Conservation (phyloP, 1,140 invertebrate genomes). For the Sogatella furcifera region DNA sequence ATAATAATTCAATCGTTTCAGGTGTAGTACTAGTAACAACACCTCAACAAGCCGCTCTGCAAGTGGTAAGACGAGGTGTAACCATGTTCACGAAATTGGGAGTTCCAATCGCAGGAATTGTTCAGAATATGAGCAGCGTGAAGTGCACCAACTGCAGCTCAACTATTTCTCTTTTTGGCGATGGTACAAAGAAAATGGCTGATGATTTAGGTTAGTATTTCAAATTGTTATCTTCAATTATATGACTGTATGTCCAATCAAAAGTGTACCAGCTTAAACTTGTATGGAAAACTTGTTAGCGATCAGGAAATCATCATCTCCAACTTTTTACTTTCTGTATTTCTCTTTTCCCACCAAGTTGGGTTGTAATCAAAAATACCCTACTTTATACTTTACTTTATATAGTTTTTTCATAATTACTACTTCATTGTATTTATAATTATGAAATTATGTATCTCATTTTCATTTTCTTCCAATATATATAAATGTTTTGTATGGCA, state of each 20-base stretch:
- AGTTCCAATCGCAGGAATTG: conserved; percentile 67
- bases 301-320: too few relatives aligned
- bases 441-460: too few relatives aligned
- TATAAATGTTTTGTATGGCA: too few relatives aligned
- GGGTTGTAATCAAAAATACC: too few relatives aligned
- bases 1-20: conserved; percentile 23
- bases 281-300: too few relatives aligned
- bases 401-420: too few relatives aligned
- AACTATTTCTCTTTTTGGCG: conserved; percentile 48
- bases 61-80: conserved; percentile 67
- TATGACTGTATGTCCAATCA: background rate
- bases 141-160: conserved; percentile 58
- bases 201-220: conserved; percentile 26
- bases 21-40: conserved; percentile 75
- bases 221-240: conserved; percentile 13
- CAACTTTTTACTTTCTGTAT: too few relatives aligned
- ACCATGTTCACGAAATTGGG: conserved; percentile 71
- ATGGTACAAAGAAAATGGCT: conserved; percentile 40
- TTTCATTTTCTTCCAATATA: too few relatives aligned
- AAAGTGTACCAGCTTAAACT: too few relatives aligned
- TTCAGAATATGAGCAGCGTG: conserved; percentile 75
- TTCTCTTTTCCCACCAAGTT: too few relatives aligned
- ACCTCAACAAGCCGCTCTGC: conserved; percentile 68
- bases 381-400: too few relatives aligned
- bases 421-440: too few relatives aligned